phyloP scores from a whole-genome alignment of 2,888 invertebrate genomes.

The Eupithecia vulgata region DNA sequence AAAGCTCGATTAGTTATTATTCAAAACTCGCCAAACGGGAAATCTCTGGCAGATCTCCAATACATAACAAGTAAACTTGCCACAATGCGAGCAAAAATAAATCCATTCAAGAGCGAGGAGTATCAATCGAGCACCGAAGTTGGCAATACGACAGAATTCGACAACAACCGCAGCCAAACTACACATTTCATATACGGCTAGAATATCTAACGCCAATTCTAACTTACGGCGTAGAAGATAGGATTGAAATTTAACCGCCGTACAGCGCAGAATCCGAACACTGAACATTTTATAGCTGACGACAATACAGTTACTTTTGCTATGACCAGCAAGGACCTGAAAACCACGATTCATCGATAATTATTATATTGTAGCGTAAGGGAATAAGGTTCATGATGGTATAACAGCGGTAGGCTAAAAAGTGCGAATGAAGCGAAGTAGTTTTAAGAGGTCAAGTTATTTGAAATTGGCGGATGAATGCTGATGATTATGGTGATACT shows the following conservation, averaged over 20 bases:
- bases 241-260: constrained; percentile 42
- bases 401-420: constrained; percentile 40
- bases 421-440: constrained; percentile 55
- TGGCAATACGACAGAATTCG: constrained; percentile 47
- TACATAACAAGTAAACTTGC: constrained; percentile 66
- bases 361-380: neutral
- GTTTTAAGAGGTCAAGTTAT: constrained; percentile 71
- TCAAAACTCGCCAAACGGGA: constrained; percentile 61
- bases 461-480: constrained; percentile 19
- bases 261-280: constrained; percentile 40
- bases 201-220: neutral
- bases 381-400: constrained; percentile 50
- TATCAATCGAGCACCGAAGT: constrained; percentile 61
- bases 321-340: constrained; percentile 31
- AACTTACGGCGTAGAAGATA: constrained; percentile 34
- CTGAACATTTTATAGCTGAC: constrained; percentile 14
- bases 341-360: neutral
- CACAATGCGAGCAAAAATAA: constrained; percentile 74
- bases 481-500: neutral
- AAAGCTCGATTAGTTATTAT: constrained; percentile 18
- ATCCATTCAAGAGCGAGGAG: constrained; percentile 75
- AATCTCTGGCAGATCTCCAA: constrained; percentile 72
- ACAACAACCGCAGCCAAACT: constrained; percentile 41
- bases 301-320: constrained; percentile 49
- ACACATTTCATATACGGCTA: constrained; percentile 27